Percentiles rank a stretch among this genome's conserved stretches.
Evolutionary conservation across 2,797 vertebrate species (phyloP).

Genomic region (Buceros bicornis): DNA sequence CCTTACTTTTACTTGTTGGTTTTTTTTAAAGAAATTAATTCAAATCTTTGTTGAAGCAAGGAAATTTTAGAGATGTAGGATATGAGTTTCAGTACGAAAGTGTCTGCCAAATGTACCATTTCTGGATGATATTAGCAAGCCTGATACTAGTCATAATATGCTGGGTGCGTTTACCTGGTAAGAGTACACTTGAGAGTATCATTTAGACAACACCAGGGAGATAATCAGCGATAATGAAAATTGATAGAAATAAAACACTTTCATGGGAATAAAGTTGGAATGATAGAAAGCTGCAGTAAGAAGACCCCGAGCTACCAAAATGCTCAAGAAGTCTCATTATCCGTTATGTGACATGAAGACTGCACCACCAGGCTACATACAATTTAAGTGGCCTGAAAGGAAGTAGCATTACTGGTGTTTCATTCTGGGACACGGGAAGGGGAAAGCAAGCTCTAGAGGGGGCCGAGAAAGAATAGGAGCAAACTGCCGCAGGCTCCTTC

Average conservation of each 20-base stretch:
- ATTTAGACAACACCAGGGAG: slow-evolving; percentile 45
- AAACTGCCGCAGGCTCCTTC: slow-evolving; percentile 25
- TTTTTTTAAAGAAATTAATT: neutral
- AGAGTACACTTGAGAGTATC: slow-evolving; percentile 83
- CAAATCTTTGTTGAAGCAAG: neutral
- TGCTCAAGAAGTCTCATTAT: neutral
- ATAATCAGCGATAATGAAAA: neutral
- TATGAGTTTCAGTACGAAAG: neutral
- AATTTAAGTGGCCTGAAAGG: neutral
- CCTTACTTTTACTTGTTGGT: neutral
- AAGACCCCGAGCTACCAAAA: neutral
- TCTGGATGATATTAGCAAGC: neutral
- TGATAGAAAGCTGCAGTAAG: neutral
- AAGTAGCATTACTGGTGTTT: neutral
- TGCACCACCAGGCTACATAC: neutral
- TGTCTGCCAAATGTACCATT: neutral
- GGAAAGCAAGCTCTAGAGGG: neutral
- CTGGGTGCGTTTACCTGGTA: neutral
- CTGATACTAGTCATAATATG: neutral
- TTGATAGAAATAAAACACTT: neutral
- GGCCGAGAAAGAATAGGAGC: neutral
- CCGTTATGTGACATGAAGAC: neutral
- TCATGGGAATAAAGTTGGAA: slow-evolving; percentile 26
- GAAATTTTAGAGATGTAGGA: neutral
- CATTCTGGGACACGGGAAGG: neutral